Base-by-base conservation (phyloP, 64 coral and sea anemone genomes). In the Actinia tenebrosa region DNA sequence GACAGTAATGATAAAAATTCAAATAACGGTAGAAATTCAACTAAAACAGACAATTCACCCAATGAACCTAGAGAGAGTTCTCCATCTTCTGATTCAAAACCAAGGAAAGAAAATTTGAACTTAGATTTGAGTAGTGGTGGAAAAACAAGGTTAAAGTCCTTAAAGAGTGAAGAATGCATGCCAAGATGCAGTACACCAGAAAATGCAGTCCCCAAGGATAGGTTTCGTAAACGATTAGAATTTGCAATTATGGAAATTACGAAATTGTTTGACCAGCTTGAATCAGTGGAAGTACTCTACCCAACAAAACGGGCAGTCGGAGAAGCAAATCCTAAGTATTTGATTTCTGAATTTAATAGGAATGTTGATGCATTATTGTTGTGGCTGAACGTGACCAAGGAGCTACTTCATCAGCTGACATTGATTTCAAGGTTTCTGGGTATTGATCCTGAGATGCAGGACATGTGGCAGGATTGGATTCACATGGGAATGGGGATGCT, bases 341-440 rank as follows among this genome's bases (percentile, higher is more conserved):
- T 60, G 43, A 90, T 82, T 86, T 72, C 89, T 5, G 89, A 95
- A 53, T 99, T 99, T 26, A 89, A 85, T 43, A 71, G 44, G 20
- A 99, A 95, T 88, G 86, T 88, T 68, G 97, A 95, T 55, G 91
- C 93, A 16, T 64, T 99, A 44, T 84, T 80, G 14, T 64, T 99
- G 8, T 99, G 97, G 97, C 75, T 99, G 64, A 99, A 99, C 84
- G 66, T 95, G 64, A 93, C 88, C 1, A 91, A 95, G 64, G 97
- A 95, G 58, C 64, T 99, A 54, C 87, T 95, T 19, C 93, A 99
- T 68, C 95, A 91, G 53, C 83, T 99, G 26, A 90, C 94, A 26
- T 86, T 90, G 60, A 83, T 95, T 30, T 91, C 97, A 55, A 95
- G 87, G 77, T 88, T 93, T 88, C 80, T 99, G 30, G 86, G 97